Base-by-base conservation (phyloP, 2,888 invertebrate genomes). In the Acleris holmiana region DNA sequence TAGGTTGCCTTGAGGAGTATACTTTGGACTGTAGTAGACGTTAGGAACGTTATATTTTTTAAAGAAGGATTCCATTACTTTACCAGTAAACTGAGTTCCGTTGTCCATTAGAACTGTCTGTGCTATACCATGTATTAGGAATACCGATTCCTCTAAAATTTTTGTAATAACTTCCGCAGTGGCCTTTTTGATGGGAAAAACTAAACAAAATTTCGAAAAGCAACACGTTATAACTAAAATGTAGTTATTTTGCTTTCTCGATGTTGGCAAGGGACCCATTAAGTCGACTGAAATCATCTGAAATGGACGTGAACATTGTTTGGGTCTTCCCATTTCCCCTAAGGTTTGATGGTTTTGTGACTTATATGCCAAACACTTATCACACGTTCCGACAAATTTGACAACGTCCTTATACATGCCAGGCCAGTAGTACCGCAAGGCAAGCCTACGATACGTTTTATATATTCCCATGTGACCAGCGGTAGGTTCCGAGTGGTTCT, bases 61-160 rank as follows among this genome's bases (percentile, higher is more conserved):
- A n/a, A 73, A 63, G 0, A 75, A 15, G 0, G 7, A 18, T 5
- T 66, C 47, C 1, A 66, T 4, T 0, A 47, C 47, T 2, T 23
- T 17, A 17, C 73, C 67, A n/a, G 62, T 63, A 35, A 76, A 76
- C 55, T 78, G 76, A 3, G 8, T 57, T 0, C 75, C 75, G 47
- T 78, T 76, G 15, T 75, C 76, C 21, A 73, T 3, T 0, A 75
- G 47, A 0, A 78, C 59, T 0, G 73, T 74, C 15, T 69, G 67
- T 0, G 75, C 73, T 6, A 77, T 54, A 2, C 76, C 79, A 40
- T 77, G 77, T 0, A 76, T 60, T 0, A 77, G 25, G 35, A 78
- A 74, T 4, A 78, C 69, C 0, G 49, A 13, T 4, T 77, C 66
- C 51, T 76, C 75, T 1, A 73, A n/a, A 18, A 58, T 58, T 35